These are phyloP conservation scores for Wasmannia auropunctata DNA, from an alignment of 1,140 invertebrate species.

Conservation along the genomic window DNA sequence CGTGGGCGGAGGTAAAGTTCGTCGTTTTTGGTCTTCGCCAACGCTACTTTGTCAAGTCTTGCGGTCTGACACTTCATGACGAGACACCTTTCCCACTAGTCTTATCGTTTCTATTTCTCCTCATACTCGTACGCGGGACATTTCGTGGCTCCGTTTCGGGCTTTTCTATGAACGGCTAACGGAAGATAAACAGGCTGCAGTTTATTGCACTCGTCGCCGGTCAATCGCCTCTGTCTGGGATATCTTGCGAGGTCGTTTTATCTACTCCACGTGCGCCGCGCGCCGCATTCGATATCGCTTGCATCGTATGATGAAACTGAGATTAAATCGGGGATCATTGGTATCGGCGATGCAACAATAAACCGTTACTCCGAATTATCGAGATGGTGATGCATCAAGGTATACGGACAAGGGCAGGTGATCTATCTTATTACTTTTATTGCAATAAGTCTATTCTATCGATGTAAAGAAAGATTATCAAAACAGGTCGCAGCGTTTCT, in stretches of 20 bases:
- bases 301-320: slow-evolving; percentile 4
- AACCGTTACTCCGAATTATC: slow-evolving; percentile 19
- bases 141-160: not conserved
- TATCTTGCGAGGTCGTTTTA: slow-evolving; percentile 54
- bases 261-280: slow-evolving; percentile 53
- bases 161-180: slow-evolving; percentile 68
- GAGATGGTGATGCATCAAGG: slow-evolving; percentile 7
- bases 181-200: slow-evolving; percentile 69
- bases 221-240: slow-evolving; percentile 58
- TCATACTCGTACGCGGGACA: not conserved
- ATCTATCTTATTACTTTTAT: not conserved
- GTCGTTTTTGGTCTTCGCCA: not conserved
- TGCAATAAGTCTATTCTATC: not conserved
- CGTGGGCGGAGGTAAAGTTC: not conserved
- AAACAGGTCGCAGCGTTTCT: not conserved
- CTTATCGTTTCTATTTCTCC: not conserved
- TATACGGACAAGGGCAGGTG: not conserved
- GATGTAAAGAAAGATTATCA: slow-evolving; percentile 3
- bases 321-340: slow-evolving; percentile 51
- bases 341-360: not conserved
- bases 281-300: slow-evolving; percentile 46
- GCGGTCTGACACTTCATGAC: not conserved
- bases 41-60: not conserved
- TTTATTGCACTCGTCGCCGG: slow-evolving; percentile 31
- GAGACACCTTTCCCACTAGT: not conserved